phyloP scores from a whole-genome alignment of 2,113 vertebrate species.

The Puntigrus tetrazona region DNA sequence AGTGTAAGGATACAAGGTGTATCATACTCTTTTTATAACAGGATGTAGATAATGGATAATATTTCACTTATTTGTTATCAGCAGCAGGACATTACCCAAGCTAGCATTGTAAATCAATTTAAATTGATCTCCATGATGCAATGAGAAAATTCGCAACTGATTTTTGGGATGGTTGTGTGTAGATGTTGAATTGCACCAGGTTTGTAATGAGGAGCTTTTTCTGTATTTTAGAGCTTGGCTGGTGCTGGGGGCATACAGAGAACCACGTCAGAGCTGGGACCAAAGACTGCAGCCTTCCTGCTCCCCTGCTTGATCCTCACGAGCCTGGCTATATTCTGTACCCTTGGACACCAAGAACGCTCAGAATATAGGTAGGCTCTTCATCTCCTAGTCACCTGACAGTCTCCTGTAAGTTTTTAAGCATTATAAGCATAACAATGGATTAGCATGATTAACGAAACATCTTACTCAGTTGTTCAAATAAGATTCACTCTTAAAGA shows the following conservation, averaged over 20 bases:
- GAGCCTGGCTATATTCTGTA: constrained; percentile 96
- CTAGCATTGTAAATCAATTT: constrained; percentile 20
- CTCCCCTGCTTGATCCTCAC: constrained; percentile 86
- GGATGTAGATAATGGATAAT: constrained; percentile 18
- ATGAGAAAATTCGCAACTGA: neutral
- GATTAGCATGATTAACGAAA: neutral
- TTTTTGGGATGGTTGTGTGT: neutral
- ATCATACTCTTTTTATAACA: constrained; percentile 32
- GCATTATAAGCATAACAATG: too few relatives aligned
- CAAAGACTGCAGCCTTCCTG: constrained; percentile 86
- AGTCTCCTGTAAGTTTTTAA: constrained; percentile 86
- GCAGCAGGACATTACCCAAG: neutral
- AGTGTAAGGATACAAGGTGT: constrained; percentile 23
- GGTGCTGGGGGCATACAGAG: constrained; percentile 87
- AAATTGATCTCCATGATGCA: neutral
- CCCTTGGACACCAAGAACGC: constrained; percentile 96
- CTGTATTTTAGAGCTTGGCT: constrained; percentile 93
- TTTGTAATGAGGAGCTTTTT: constrained; percentile 33
- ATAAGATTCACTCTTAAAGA: too few relatives aligned
- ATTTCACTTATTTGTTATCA: constrained; percentile 35
- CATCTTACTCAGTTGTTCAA: neutral
- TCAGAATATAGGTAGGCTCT: constrained; percentile 98
- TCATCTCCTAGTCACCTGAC: constrained; percentile 98
- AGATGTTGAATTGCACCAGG: neutral
- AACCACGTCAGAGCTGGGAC: constrained; percentile 87